Percentiles rank a stretch among this genome's conserved stretches.
These are phyloP conservation scores for Aurelia aurita DNA, from an alignment of 30 jellyfish, hydroid and myxozoan species.

Conservation along the genomic window DNA sequence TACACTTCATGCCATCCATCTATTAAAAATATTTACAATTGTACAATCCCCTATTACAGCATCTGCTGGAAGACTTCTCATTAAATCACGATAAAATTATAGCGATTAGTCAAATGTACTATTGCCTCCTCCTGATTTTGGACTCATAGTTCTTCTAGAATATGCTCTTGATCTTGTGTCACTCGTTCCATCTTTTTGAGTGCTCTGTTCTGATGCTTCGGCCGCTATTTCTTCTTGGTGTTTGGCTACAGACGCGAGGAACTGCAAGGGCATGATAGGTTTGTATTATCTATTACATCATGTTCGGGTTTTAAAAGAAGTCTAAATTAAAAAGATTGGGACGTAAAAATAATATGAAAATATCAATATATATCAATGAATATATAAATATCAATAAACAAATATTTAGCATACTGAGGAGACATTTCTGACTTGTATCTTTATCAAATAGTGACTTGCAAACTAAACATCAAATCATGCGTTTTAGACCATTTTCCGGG, in stretches of 20 bases:
- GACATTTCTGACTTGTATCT: background rate
- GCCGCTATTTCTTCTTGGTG: conserved; percentile 74
- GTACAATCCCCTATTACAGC: no score
- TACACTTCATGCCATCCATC: no score
- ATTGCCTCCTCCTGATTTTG: conserved; percentile 37
- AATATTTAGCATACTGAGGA: background rate
- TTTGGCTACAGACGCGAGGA: conserved; percentile 65
- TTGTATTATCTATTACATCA: no score
- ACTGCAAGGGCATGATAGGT: conserved; percentile 10
- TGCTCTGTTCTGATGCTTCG: conserved; percentile 35
- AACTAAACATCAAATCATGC: no score
- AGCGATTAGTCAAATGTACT: background rate
- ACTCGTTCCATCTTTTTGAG: background rate
- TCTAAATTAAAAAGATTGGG: no score
- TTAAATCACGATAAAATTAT: background rate
- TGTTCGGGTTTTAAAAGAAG: no score
- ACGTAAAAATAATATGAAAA: no score
- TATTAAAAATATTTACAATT: no score
- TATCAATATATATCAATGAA: no score
- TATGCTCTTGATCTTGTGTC: conserved; percentile 30
- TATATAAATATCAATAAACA: background rate
- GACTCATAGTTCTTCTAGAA: conserved; percentile 43
- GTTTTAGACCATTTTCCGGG: no score
- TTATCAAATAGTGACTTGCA: no score
- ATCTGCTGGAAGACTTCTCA: background rate